Base-by-base conservation (phyloP, 1,140 invertebrate genomes). In the Cardiocondyla obscurior region DNA sequence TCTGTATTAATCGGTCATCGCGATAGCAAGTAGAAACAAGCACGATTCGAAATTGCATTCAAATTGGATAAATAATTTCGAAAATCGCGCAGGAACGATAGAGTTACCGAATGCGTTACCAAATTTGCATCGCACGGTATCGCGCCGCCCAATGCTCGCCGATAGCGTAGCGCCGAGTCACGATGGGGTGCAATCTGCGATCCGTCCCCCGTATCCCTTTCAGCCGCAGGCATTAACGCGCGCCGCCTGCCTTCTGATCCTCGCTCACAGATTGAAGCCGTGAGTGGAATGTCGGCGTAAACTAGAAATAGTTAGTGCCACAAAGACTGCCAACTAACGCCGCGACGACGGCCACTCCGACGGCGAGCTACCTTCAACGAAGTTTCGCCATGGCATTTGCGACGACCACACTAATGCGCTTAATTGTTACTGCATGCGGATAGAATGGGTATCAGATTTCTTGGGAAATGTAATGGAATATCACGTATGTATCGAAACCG, bases 271-370 rank as follows among this genome's bases (percentile, higher is more conserved):
- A 81, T 81, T 81, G 60, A 58, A 81, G 44, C 42, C 19, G 62
- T 81, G 19, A 88, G 85, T 85, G 83, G 44, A 77, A 73, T 60
- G 72, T 69, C 53, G 58, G 69, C 58, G 79, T 83, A 87, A 88
- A 83, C 83, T 60, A 67, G 69, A 60, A 44, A 82, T 73, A 87
- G 82, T 87, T 87, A 79, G 55, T 77, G 74, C 79, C 79, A 28
- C 79, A 69, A 87, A 85, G 77, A 85, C 77, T 79, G 28, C 60
- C 69, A 60, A 74, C 79, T 85, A 88, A 88, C 82, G 84, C 85
- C 73, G 42, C 79, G 85, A 82, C 73, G 84, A 30, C 60, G 72
- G 51, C 65, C 74, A 67, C 74, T 77, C 44, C 12, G 73, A 74
- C 70, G 49, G 62, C 67, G 36, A 65, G 69, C 36, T 86, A 81